A percentile compares a stretch with the other conserved stretches of the same genome.
phyloP scores from a whole-genome alignment of 2,797 vertebrate species.

The Danio aesculapii region DNA sequence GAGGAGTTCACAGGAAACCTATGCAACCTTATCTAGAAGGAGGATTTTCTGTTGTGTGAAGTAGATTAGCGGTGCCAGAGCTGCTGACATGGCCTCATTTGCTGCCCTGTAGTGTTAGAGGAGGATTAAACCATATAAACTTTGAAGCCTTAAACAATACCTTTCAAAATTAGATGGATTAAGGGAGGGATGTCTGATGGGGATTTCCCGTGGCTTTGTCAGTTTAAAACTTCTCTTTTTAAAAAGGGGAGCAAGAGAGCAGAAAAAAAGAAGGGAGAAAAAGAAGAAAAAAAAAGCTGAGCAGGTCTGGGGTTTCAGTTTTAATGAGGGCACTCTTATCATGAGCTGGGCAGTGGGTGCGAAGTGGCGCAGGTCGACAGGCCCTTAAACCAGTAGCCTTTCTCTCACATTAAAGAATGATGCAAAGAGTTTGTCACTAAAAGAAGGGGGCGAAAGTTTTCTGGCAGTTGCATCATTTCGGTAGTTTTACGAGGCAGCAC shows the following conservation, averaged over 20 bases:
- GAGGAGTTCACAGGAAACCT: conserved; percentile 80
- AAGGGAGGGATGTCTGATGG: conserved; percentile 81
- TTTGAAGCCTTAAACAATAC: conserved; percentile 87
- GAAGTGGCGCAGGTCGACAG: conserved; percentile 38
- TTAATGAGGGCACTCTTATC: conserved; percentile 79
- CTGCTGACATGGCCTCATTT: conserved; percentile 83
- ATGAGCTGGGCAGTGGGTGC: conserved; percentile 70
- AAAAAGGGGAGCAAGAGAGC: conserved; percentile 41
- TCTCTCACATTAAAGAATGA: conserved; percentile 46
- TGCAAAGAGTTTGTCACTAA: conserved; percentile 65
- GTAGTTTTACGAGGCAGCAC: conserved; percentile 54
- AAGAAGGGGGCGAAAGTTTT: conserved; percentile 53
- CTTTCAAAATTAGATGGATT: conserved; percentile 86
- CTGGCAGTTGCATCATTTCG: conserved; percentile 48
- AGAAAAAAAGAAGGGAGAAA: background rate
- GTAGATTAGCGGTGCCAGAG: conserved; percentile 81
- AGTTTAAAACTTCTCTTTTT: conserved; percentile 77
- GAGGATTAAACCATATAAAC: conserved; percentile 85
- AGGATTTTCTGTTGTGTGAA: conserved; percentile 83
- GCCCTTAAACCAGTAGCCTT: conserved; percentile 39
- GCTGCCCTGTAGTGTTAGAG: conserved; percentile 78
- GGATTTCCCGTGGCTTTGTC: conserved; percentile 83
- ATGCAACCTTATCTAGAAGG: conserved; percentile 79
- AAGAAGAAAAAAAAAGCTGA: conserved; percentile 52
- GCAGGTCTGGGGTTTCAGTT: conserved; percentile 73